Percentiles rank a stretch among this genome's conserved stretches.
phyloP scores from a whole-genome alignment of 2,888 invertebrate genomes.

The Psylliodes chrysocephalus region DNA sequence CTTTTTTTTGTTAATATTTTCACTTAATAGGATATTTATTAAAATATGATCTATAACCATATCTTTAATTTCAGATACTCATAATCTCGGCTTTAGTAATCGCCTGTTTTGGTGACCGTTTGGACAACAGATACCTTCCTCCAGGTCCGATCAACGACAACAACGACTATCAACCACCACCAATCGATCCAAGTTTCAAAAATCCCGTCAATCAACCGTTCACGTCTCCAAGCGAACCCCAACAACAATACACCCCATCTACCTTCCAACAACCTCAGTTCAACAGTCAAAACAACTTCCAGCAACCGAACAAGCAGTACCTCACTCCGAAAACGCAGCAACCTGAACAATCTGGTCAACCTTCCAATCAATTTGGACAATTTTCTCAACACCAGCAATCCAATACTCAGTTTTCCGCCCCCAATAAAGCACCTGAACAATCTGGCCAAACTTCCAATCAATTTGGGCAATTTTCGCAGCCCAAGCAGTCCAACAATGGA shows the following conservation, averaged over 20 bases:
- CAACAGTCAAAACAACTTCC: not conserved
- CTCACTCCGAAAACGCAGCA: not conserved
- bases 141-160: constrained; percentile 22
- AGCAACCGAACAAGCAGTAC: not conserved
- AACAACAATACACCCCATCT: not conserved
- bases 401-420: constrained; percentile 9
- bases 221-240: not conserved
- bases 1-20: too few species aligned
- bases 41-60: too few species aligned
- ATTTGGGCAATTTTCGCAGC: constrained; percentile 6
- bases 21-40: too few species aligned
- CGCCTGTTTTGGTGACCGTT: constrained; percentile 41
- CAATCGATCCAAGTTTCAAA: not conserved
- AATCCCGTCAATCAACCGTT: constrained; percentile 3
- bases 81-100: constrained; percentile 41
- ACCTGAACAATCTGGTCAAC: constrained; percentile 3
- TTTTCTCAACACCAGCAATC: not conserved
- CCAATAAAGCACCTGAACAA: constrained; percentile 3
- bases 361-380: constrained; percentile 8
- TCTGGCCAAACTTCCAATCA: constrained; percentile 1
- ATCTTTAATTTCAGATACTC: constrained; percentile 38
- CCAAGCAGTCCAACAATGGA: not conserved
- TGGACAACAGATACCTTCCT: constrained; percentile 47
- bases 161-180: constrained; percentile 2
- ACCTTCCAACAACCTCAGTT: not conserved